These are phyloP conservation scores for Carpatolechia fugitivella DNA, from an alignment of 2,888 invertebrate genomes.

Conservation along the genomic window DNA sequence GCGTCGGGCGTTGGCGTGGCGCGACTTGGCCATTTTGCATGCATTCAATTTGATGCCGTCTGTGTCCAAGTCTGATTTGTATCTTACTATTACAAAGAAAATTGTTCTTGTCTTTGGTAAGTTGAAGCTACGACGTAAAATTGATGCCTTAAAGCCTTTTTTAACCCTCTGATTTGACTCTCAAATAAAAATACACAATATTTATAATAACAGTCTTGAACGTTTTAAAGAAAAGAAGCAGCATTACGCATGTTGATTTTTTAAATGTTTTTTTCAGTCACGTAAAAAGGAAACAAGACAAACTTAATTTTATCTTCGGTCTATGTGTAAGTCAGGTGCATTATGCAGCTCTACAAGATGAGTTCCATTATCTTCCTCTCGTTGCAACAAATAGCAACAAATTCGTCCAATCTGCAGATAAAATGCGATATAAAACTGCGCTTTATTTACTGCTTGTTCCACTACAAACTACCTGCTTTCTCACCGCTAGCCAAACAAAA, in stretches of 20 bases:
- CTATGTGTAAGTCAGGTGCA: too few relatives aligned
- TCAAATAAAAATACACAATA: too few relatives aligned
- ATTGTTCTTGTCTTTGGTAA: not conserved
- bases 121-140: too few relatives aligned
- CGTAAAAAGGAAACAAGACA: too few relatives aligned
- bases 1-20: not conserved
- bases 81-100: not conserved
- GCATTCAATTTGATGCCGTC: not conserved
- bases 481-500: conserved; percentile 5
- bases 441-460: conserved; percentile 39
- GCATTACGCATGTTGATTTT: too few relatives aligned
- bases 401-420: conserved; percentile 36
- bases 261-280: too few relatives aligned
- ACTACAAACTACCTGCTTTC: conserved; percentile 9
- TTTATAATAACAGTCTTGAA: too few relatives aligned
- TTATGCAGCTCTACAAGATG: not conserved
- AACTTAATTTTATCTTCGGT: too few relatives aligned
- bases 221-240: too few relatives aligned
- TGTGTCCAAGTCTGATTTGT: not conserved
- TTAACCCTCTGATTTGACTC: too few relatives aligned
- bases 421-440: conserved; percentile 36
- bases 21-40: not conserved
- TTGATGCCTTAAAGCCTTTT: too few relatives aligned
- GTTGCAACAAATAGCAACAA: conserved; percentile 26
- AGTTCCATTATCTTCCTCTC: not conserved